A percentile compares a stretch with the other conserved stretches of the same genome.
phyloP scores from a whole-genome alignment of 2,113 vertebrate species.

The Anoura caudifer region DNA sequence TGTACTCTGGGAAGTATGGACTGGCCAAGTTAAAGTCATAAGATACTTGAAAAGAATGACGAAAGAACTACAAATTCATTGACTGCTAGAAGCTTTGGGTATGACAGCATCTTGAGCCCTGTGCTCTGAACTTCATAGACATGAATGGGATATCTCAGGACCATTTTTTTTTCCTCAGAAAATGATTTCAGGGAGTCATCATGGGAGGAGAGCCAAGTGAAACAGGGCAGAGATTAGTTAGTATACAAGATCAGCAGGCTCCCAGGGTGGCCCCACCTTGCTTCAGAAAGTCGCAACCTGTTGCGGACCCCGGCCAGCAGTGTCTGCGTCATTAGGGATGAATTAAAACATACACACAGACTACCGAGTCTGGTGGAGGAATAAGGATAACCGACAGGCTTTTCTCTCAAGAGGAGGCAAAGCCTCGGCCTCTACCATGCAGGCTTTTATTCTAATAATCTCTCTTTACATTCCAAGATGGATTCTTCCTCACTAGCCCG shows the following conservation, averaged over 20 bases:
- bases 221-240: background rate
- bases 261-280: rapidly evolving
- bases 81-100: background rate
- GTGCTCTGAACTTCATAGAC: background rate
- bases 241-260: background rate
- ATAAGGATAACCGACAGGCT: too few relatives aligned
- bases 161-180: background rate
- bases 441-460: too few relatives aligned
- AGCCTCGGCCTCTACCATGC: too few relatives aligned
- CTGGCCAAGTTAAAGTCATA: background rate
- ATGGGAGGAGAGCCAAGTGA: background rate
- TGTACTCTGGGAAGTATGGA: background rate
- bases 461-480: too few relatives aligned
- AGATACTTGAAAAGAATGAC: background rate
- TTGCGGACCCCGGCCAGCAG: too few relatives aligned
- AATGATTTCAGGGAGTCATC: background rate
- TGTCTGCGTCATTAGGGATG: too few relatives aligned
- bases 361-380: too few relatives aligned
- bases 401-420: too few relatives aligned
- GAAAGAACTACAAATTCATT: background rate
- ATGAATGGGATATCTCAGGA: background rate
- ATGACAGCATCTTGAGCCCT: background rate
- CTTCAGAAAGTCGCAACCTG: background rate
- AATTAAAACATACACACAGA: too few relatives aligned
- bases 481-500: too few relatives aligned